Evolutionary conservation across 1,140 invertebrate genomes (phyloP), one percentile per base, ranked within the genome.

Genomic region (Vanessa tameamea): DNA sequence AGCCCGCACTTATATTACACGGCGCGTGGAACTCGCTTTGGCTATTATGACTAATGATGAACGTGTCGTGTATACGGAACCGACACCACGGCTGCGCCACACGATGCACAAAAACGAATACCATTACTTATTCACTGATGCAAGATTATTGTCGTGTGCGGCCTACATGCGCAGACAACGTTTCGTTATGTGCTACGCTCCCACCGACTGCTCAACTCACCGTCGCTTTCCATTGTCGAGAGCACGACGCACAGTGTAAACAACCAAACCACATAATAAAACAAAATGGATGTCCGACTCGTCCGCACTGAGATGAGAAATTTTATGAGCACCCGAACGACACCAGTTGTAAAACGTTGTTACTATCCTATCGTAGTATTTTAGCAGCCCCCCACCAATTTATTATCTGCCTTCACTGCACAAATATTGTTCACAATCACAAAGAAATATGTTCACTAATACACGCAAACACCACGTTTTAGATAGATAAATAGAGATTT

Each of bases 291-390:
- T 88, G 92, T 89, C 84, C 81, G 82, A 79, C 82, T 87, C 76
- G 84, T 74, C 82, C 86, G 85, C 83, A 81, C 82, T 76, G 86
- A 91, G 85, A 90, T 89, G 88, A 88, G 82, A 86, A 87, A 87
- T 90, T 91, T 89, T 89, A 89, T 87, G 82, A 84, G 82, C 87
- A 81, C 77, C 78, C 75, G 83, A 87, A 78, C 55, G 64, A 75
- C 82, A 86, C 85, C 79, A 91, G 88, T 93, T 87, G 92, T 93
- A 93, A 92, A 93, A 92, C 89, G 89, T 89, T 90, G 90, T 92
- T 92, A 93, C 91, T 93, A 92, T 93, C 87, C 88, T 91, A 83
- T 88, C 87, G 90, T 93, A 93, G 92, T 93, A 93, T 93, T 93
- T 92, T 86, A 90, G 87, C 87, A 89, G 88, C 90, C 91, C 77